Conservation (phyloP, 2,797 vertebrate genomes). For the Leuciscus waleckii region DNA sequence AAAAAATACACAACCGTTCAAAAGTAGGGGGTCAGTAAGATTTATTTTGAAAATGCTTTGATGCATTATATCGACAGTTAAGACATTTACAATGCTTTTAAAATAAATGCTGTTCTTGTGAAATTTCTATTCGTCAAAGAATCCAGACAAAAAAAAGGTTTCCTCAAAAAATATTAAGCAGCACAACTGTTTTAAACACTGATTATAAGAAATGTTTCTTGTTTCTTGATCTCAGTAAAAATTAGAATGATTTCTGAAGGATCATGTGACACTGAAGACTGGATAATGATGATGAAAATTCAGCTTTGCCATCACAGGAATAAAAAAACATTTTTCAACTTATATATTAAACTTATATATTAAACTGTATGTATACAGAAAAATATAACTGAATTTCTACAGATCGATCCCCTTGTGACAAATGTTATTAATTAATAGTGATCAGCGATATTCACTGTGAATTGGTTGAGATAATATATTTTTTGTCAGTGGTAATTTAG, state of each 20-base stretch:
- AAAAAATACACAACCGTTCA: neutral
- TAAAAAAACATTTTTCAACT: neutral
- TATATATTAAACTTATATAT: neutral
- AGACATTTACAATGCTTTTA: neutral
- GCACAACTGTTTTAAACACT: neutral
- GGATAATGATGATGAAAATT: neutral
- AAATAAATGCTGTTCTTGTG: neutral
- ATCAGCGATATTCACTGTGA: neutral
- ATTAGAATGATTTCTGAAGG: neutral
- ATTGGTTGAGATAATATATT: neutral
- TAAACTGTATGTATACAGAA: too few relatives aligned
- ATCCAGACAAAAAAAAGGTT: neutral
- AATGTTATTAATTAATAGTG: neutral
- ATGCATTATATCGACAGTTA: neutral
- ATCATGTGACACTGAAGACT: neutral
- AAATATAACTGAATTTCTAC: neutral
- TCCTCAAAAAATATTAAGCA: neutral
- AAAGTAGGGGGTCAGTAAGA: neutral
- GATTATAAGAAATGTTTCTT: neutral
- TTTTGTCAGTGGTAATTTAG: neutral
- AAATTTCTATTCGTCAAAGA: neutral
- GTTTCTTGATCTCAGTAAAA: too few relatives aligned
- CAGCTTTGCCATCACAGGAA: neutral
- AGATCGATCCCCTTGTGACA: neutral
- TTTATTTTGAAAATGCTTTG: neutral